Percentiles rank a stretch among this genome's conserved stretches.
Conservation (phyloP, 2,888 invertebrate species). For the Venustoraphidia nigricollis region DNA sequence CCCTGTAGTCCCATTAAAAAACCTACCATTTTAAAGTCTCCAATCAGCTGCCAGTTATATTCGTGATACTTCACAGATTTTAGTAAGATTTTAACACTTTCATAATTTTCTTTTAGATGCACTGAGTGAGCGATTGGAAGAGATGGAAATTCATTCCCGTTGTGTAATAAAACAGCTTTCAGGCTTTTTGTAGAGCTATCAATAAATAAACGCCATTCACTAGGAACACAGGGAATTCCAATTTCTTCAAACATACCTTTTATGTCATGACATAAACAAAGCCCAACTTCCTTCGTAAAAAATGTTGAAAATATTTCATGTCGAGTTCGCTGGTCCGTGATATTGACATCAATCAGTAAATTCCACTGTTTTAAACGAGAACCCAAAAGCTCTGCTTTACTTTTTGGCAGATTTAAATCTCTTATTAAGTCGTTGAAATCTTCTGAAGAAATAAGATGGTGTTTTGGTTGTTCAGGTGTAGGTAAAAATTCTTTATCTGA, state of each 20-base stretch:
- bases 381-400: slow-evolving; percentile 12
- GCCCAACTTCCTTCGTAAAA: slow-evolving; percentile 8
- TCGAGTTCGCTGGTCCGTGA: slow-evolving; percentile 7
- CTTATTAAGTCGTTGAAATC: slow-evolving; percentile 13
- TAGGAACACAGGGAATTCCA: slow-evolving; percentile 6
- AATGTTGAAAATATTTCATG: slow-evolving; percentile 7
- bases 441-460: slow-evolving; percentile 8
- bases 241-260: slow-evolving; percentile 9
- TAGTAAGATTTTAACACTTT: slow-evolving; percentile 1
- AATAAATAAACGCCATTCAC: slow-evolving; percentile 3
- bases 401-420: slow-evolving; percentile 13
- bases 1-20: slow-evolving; percentile 16
- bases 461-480: slow-evolving; percentile 6
- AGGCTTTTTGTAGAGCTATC: slow-evolving; percentile 10
- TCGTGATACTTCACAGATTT: background rate
- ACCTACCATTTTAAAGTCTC: slow-evolving; percentile 13
- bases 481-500: slow-evolving; percentile 3
- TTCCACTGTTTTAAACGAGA: slow-evolving; percentile 12
- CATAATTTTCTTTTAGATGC: slow-evolving; percentile 14
- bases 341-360: slow-evolving; percentile 8
- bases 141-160: slow-evolving; percentile 18
- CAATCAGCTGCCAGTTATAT: slow-evolving; percentile 4
- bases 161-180: slow-evolving; percentile 16
- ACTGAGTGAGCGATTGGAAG: slow-evolving; percentile 16
- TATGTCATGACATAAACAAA: slow-evolving; percentile 8